Percentiles rank a stretch among this genome's conserved stretches.
These are phyloP conservation scores for Seira sanloemensis DNA, from an alignment of 2,888 invertebrate species.

Conservation along the genomic window DNA sequence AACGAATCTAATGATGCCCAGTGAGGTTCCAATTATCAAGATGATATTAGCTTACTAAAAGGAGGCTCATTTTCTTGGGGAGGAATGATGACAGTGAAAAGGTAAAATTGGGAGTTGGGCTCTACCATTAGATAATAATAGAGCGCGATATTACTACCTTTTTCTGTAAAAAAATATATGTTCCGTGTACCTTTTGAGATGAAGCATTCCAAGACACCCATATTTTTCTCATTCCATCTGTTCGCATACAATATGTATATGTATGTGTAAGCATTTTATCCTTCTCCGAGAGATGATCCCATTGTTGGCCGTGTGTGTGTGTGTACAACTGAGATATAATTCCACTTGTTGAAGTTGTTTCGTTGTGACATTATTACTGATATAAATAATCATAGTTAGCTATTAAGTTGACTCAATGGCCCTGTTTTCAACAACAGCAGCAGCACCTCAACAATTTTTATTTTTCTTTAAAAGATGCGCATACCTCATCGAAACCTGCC, in stretches of 20 bases:
- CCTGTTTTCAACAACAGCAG: conserved; percentile 56
- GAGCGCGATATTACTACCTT: background rate
- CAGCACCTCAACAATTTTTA: conserved; percentile 36
- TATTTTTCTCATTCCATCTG: conserved; percentile 20
- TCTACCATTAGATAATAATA: conserved; percentile 3
- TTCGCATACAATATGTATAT: too few relatives aligned
- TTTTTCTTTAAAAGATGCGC: conserved; percentile 14
- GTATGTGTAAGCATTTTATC: background rate
- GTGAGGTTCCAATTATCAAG: conserved; percentile 16
- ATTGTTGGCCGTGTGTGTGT: conserved; percentile 3
- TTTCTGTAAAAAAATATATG: background rate
- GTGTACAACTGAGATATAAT: conserved; percentile 14
- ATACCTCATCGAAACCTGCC: conserved; percentile 28
- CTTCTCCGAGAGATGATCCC: conserved; percentile 22
- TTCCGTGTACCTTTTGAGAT: background rate
- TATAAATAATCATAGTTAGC: conserved; percentile 65
- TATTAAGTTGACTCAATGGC: conserved; percentile 62
- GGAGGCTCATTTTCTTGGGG: background rate
- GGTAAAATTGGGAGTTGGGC: conserved; percentile 12
- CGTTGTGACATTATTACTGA: conserved; percentile 60
- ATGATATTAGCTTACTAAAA: conserved; percentile 8
- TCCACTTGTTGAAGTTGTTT: conserved; percentile 40
- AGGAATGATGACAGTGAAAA: conserved; percentile 12
- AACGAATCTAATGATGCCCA: background rate
- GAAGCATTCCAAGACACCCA: conserved; percentile 38